Base-by-base conservation (phyloP, 2,113 vertebrate species). In the Donacobius atricapilla region DNA sequence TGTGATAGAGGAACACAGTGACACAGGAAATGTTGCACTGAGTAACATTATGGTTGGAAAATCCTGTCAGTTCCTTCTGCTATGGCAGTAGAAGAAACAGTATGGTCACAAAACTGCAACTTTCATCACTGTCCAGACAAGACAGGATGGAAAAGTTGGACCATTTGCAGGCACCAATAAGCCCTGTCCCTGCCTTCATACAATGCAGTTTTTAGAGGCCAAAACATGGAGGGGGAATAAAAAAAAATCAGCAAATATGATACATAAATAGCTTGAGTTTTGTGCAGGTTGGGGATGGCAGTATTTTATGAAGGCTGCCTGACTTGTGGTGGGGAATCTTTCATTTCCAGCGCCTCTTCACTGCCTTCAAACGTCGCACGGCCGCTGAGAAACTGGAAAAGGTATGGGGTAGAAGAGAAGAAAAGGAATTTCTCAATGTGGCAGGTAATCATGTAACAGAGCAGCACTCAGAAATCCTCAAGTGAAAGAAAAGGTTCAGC, bases 21-120 rank as follows among this genome's bases (percentile, higher is more conserved):
- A 60, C 30, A 65, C 2, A 53, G 25, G 16, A 25, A 83, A 17
- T 27, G 13, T 15, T 79, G 56, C 58, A 23, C 19, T 72, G 24
- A 15, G 11, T 60, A 19, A 64, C 35, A 33, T 14, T n/a, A 35
- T 3, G 4, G 23, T 61, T 30, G 40, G 15, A 7, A 93, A 90
- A 88, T 33, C 23, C 39, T 77, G 21, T 7, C 48, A 53, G 20
- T 15, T 64, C 18, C 10, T 28, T 85, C 42, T 65, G 17, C 28
- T 51, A 7, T 3, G 10, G 24, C 54, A 92, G n/a, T n/a, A n/a
- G 57, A 13, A 88, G 58, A 70, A 23, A 57, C 13, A 47, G 12
- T 13, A 54, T 0, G 0, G 23, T 58, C 54, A 73, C 35, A 75
- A 28, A 75, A n/a, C 21, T 47, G 8, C 25, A 72, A 5, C 15